A percentile compares a stretch with the other conserved stretches of the same genome.
These are phyloP conservation scores for Erebia aethiops DNA, from an alignment of 2,888 invertebrate species.

Conservation along the genomic window DNA sequence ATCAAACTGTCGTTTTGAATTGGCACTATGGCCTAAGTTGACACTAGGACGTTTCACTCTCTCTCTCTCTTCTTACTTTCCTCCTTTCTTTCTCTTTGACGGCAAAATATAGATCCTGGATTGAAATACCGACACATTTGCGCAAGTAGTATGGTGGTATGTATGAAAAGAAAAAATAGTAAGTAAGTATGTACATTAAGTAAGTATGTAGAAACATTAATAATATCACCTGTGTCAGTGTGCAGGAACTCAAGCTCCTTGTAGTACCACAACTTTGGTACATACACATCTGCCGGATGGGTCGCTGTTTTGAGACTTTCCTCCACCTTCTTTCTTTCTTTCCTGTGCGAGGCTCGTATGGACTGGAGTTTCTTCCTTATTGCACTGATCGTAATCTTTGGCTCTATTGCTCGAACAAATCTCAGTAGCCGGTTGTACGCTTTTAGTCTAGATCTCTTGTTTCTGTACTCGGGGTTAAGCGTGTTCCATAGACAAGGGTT, in stretches of 20 bases:
- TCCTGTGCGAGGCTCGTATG: constrained; percentile 10
- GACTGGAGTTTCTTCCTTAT: constrained; percentile 11
- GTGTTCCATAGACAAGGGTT: constrained; percentile 15
- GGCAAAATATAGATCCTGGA: too few relatives aligned
- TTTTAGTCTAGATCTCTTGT: not conserved
- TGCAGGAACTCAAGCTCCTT: constrained; percentile 6
- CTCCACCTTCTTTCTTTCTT: constrained; percentile 8
- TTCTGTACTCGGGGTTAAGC: not conserved
- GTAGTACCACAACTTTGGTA: constrained; percentile 18
- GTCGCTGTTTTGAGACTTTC: not conserved
- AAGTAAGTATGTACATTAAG: not conserved
- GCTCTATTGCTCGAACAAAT: not conserved
- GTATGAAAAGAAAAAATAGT: too few relatives aligned
- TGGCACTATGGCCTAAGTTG: too few relatives aligned
- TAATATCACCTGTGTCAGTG: not conserved
- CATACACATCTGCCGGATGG: not conserved
- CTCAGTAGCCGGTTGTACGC: not conserved
- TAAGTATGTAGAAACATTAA: not conserved
- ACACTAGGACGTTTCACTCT: too few relatives aligned
- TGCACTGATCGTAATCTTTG: not conserved
- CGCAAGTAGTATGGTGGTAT: too few relatives aligned
- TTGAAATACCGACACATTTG: too few relatives aligned
- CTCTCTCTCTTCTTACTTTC: too few relatives aligned
- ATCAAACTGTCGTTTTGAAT: too few relatives aligned
- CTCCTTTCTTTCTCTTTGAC: too few relatives aligned